Base-by-base conservation (phyloP, 35 echinoderm and acorn worm species). In the Nesometra sesokonis region DNA sequence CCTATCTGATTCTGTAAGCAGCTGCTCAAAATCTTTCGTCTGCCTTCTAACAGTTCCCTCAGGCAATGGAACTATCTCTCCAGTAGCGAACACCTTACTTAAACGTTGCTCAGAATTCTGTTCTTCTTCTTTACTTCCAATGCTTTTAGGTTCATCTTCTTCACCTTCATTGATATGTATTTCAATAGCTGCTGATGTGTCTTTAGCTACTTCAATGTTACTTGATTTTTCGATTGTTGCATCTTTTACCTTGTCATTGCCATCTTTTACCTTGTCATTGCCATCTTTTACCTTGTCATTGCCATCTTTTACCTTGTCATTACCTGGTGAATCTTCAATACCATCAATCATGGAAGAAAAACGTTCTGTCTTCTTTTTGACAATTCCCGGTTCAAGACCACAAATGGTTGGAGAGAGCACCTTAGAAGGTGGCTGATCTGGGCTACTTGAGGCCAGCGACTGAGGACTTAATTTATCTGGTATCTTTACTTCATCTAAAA, bases 11-110 rank as follows among this genome's bases (percentile, higher is more conserved):
- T 91, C 88, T 1, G 27, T 35, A 30, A 38, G 35, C 8, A 78
- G 77, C 78, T 99, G 90, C 32, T 99, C 96, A 90, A 90, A 99
- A 37, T 90, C 96, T 82, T 85, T 46, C 27, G 86, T 94, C 23
- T 94, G 92, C 35, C 92, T 85, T 36, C 87, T 90, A 0, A 99
- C 96, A 2, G 85, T 88, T 29, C 96, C 96, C n/a, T 89, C 84
- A 27, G 91, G 86, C 17, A 94, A 88, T 29, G 87, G 92, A 27
- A 99, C 92, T 34, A 92, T 90, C 43, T 99, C 96, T 36, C 93
- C 96, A 0, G 86, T 90, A 34, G 81, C 82, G 21, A 82, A 82
- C 23, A 87, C 67, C 11, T 88, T 35, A 17, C 85, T 36, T 35
- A 77, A 27, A 77, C 90, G 77, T 32, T 35, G 57, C 32, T 77